Percentiles rank a stretch among this genome's conserved stretches.
phyloP scores from a whole-genome alignment of 2,888 invertebrate species.

The Matsumyia berberina region DNA sequence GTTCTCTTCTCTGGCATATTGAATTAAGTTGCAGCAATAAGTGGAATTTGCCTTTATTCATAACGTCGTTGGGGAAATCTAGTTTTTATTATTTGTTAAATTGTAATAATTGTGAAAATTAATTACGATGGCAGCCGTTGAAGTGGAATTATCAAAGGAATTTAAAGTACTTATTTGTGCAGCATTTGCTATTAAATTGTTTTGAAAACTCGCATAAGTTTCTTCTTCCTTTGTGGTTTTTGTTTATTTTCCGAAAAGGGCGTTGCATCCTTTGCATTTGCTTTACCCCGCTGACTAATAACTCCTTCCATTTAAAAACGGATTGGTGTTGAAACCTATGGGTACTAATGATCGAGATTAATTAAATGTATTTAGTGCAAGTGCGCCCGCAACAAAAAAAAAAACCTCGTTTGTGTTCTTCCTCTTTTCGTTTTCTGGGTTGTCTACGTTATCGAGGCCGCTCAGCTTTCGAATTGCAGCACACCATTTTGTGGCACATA shows the following conservation, averaged over 20 bases:
- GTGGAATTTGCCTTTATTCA: conserved; percentile 50
- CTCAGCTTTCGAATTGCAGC: conserved; percentile 46
- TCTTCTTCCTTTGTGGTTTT: conserved; percentile 63
- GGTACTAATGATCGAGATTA: neutral
- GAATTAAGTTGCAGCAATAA: conserved; percentile 14
- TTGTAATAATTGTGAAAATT: conserved; percentile 15
- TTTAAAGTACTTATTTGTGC: conserved; percentile 66
- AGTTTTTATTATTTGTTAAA: conserved; percentile 22
- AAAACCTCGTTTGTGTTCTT: neutral
- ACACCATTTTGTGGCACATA: conserved; percentile 44
- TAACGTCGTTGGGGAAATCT: conserved; percentile 23
- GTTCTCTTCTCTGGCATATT: conserved; percentile 13
- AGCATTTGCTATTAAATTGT: neutral
- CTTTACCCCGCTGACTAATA: conserved; percentile 59
- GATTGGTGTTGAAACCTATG: conserved; percentile 2
- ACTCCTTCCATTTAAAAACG: neutral
- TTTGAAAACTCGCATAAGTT: neutral
- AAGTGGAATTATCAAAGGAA: conserved; percentile 84
- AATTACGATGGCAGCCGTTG: conserved; percentile 79
- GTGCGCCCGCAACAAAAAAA: conserved; percentile 7
- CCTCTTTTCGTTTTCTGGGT: conserved; percentile 59
- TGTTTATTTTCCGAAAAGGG: conserved; percentile 67
- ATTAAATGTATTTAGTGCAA: conserved; percentile 45
- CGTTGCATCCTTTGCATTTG: conserved; percentile 69
- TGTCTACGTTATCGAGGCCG: conserved; percentile 67